Conservation (phyloP, 2,888 invertebrate genomes). For the Noctua fimbriata region DNA sequence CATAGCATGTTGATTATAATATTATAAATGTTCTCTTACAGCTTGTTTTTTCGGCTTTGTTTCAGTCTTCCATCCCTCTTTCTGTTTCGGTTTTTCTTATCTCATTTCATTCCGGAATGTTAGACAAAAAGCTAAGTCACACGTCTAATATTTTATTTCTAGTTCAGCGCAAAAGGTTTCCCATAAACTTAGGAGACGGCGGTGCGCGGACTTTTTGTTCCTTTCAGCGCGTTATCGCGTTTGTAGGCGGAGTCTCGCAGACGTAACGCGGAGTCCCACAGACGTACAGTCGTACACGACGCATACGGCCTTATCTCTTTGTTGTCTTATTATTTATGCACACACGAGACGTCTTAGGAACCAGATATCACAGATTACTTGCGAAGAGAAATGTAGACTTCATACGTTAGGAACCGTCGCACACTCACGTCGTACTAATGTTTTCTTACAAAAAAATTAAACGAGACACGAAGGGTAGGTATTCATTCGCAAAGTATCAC, state of each 20-base stretch:
- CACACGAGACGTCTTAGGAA: constrained; percentile 26
- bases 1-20: not conserved
- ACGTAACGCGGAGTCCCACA: constrained; percentile 16
- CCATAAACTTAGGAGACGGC: not conserved
- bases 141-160: constrained; percentile 4
- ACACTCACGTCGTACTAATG: not conserved
- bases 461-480: not conserved
- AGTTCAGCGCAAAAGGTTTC: constrained; percentile 29
- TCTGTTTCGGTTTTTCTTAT: not conserved
- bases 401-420: not conserved
- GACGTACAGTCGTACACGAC: not conserved
- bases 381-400: constrained; percentile 12
- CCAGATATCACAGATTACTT: constrained; percentile 31
- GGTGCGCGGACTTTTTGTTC: constrained; percentile 26
- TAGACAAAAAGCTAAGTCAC: not conserved
- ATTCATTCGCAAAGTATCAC: constrained; percentile 13
- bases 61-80: not conserved
- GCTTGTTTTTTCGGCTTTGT: not conserved
- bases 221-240: constrained; percentile 47
- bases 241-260: constrained; percentile 16
- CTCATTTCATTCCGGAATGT: not conserved
- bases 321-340: constrained; percentile 60
- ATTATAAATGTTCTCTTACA: not conserved
- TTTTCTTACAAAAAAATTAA: constrained; percentile 13
- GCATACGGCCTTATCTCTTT: constrained; percentile 50